phyloP scores from a whole-genome alignment of 2,888 invertebrate genomes.

The Stramonita haemastoma region DNA sequence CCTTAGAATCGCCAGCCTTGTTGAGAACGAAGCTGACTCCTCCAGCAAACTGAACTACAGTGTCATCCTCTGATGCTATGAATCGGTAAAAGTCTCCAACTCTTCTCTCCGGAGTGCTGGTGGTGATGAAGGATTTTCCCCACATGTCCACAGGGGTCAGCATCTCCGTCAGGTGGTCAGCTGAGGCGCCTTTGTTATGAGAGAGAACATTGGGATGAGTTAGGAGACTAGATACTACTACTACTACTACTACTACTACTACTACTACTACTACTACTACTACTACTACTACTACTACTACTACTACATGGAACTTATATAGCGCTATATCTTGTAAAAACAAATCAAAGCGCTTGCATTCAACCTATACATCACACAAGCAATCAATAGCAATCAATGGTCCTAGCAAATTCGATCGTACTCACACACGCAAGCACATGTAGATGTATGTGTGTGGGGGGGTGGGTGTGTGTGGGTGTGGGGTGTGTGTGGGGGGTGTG shows the following conservation, averaged over 20 bases:
- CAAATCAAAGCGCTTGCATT: too few relatives aligned
- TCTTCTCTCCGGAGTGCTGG: constrained; percentile 63
- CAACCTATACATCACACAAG: too few relatives aligned
- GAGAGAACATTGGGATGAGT: not conserved
- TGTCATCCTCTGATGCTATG: constrained; percentile 54
- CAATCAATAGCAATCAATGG: too few relatives aligned
- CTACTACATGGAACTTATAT: too few relatives aligned
- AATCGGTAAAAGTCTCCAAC: constrained; percentile 64
- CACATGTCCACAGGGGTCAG: constrained; percentile 63
- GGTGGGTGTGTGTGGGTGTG: too few relatives aligned
- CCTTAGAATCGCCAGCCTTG: constrained; percentile 56
- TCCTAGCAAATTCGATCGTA: too few relatives aligned
- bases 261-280: not conserved
- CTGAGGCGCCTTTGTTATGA: not conserved
- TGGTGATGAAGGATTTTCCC: constrained; percentile 66
- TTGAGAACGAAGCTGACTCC: constrained; percentile 57
- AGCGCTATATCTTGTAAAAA: too few relatives aligned
- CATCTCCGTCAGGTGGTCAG: constrained; percentile 68
- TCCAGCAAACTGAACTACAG: constrained; percentile 53
- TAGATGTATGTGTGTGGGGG: too few relatives aligned
- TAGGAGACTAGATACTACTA: not conserved
- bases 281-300: not conserved
- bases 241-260: not conserved
- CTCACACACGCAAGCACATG: not conserved
- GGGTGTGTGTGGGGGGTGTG: too few relatives aligned